Evolutionary conservation across 2,113 vertebrate genomes (phyloP), one percentile per base, ranked within the genome.

Genomic region (Alligator sinensis): DNA sequence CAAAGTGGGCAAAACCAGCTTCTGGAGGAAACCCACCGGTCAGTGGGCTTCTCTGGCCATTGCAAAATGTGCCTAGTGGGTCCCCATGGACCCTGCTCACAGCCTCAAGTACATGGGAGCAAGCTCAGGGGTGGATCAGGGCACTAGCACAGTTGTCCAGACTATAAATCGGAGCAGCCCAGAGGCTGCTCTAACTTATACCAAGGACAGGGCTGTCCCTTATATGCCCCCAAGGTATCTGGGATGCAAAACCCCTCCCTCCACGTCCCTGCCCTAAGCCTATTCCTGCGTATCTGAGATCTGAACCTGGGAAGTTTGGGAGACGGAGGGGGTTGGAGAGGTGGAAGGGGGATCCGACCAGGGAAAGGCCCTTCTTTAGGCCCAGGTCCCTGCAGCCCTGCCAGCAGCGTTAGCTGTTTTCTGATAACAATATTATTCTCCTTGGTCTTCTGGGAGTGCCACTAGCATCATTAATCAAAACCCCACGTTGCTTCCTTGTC

Each of bases 391-490:
- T 15, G 22, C 82, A 94, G 82, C 85, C 96, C 88, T 96, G 93
- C 90, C 94, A 28, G 83, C 90, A 78, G 84, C 97, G 84, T 95
- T 97, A 91, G 97, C 91, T 96, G 97, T 82, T 96, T 97, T 96
- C 92, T 94, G 97, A 96, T 97, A 98, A 98, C 94, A 96, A 86
- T 97, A 96, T 98, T 98, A 97, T 97, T 98, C 98, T 97, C 96
- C 96, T 64, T 87, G 96, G 96, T 98, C 98, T 98, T 98, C 93
- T 95, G 97, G 97, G 98, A 98, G 95, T 84, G 88, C 92, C 96
- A 95, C 95, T 58, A 79, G 94, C 95, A 96, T 98, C 98, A 97
- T 98, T 98, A 98, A 98, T 98, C 98, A 98, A 98, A 98, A 96
- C 94, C 89, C 94, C 91, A 91, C 0, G 2, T 97, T 97, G 97